phyloP scores from a whole-genome alignment of 2,113 vertebrate species.

The Chionomys nivalis region DNA sequence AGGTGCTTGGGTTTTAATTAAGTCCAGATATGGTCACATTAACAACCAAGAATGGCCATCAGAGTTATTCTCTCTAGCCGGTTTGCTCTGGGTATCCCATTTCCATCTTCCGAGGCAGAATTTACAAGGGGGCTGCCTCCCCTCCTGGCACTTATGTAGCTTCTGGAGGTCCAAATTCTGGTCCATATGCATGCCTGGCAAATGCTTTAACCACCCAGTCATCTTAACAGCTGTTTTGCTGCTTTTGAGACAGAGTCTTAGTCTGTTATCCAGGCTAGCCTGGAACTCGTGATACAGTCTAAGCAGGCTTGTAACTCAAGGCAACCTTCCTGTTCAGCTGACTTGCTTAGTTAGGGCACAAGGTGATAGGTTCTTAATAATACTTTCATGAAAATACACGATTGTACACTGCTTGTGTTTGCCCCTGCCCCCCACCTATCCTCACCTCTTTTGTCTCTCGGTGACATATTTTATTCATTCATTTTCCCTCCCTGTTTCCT shows the following conservation, averaged over 20 bases:
- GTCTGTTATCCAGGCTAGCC: too few relatives aligned
- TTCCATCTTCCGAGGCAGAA: not conserved
- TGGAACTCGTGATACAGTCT: not conserved
- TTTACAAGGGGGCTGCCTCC: not conserved
- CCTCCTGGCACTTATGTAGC: not conserved
- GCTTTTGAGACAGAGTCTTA: not conserved
- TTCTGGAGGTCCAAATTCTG: not conserved
- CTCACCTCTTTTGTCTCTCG: not conserved
- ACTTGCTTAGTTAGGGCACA: too few relatives aligned
- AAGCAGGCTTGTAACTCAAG: not conserved
- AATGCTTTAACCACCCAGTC: not conserved
- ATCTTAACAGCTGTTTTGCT: not conserved
- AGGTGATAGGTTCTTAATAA: not conserved
- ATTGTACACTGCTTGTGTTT: too few relatives aligned
- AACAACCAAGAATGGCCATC: not conserved
- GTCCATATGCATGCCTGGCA: not conserved
- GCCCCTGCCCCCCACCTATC: too few relatives aligned
- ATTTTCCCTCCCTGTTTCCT: not conserved
- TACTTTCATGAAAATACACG: not conserved
- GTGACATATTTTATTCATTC: not conserved
- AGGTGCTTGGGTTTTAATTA: not conserved
- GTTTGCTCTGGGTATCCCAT: not conserved
- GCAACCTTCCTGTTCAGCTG: not conserved
- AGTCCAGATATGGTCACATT: not conserved
- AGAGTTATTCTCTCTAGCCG: not conserved